Conservation (phyloP, 1,140 invertebrate genomes). For the Ctenoplectra terminalis region DNA sequence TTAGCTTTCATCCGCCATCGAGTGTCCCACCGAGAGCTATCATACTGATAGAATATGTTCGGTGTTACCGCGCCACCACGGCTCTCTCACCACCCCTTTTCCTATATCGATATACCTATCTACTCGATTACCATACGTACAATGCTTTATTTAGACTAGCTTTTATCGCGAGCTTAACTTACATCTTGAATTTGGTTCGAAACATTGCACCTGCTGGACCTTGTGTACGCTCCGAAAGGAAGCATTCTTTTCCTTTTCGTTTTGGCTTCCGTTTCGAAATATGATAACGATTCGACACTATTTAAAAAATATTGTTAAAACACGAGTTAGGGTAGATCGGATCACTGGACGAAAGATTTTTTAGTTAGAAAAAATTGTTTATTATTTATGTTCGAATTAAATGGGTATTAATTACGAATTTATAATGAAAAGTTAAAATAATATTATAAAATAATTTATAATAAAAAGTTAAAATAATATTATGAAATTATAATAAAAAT, state of each 20-base stretch:
- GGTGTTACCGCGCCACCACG: slow-evolving; percentile 17
- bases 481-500: no score
- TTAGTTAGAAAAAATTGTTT: no score
- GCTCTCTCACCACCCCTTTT: background rate
- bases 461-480: no score
- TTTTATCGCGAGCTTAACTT: slow-evolving; percentile 72
- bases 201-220: background rate
- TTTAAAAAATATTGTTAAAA: no score
- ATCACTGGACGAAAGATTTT: no score
- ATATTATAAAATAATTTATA: no score
- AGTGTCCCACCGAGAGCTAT: slow-evolving; percentile 76
- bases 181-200: slow-evolving; percentile 32
- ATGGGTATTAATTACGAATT: no score
- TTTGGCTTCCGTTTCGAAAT: background rate
- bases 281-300: no score
- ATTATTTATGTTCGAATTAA: no score
- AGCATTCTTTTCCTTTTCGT: background rate
- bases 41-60: slow-evolving; percentile 77
- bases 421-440: no score
- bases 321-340: no score
- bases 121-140: slow-evolving; percentile 72
- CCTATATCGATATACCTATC: slow-evolving; percentile 7
- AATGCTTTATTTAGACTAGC: slow-evolving; percentile 74
- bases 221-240: background rate
- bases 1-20: slow-evolving; percentile 61